Percentiles rank a stretch among this genome's conserved stretches.
phyloP scores from a whole-genome alignment of 2,113 vertebrate genomes.

The Pseudorhombus dupliciocellatus region DNA sequence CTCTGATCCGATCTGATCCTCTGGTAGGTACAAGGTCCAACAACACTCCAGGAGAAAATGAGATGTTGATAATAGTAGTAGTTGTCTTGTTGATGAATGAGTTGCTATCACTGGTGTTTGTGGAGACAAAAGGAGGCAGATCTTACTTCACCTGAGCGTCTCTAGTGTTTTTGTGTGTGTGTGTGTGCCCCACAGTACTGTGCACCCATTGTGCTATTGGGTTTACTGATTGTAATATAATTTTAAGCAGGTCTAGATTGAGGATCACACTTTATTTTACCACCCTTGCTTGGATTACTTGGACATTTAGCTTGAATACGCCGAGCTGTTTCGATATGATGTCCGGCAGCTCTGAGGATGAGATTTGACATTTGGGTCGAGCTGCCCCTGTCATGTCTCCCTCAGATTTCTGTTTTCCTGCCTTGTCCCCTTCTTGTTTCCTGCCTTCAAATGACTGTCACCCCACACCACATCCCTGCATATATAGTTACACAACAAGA shows the following conservation, averaged over 20 bases:
- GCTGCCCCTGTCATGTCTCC: conserved; percentile 31
- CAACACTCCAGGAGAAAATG: background rate
- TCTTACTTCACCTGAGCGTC: conserved; percentile 27
- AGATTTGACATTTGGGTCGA: conserved; percentile 16
- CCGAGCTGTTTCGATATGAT: background rate
- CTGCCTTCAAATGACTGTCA: conserved; percentile 21
- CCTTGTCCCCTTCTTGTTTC: conserved; percentile 21
- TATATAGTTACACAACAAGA: background rate
- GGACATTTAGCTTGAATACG: background rate
- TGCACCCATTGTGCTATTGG: conserved; percentile 22
- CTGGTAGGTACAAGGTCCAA: conserved; percentile 66
- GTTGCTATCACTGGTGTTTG: background rate
- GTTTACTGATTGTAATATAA: too few relatives aligned
- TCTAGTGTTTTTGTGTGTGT: conserved; percentile 37
- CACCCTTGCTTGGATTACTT: too few relatives aligned
- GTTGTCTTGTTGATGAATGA: conserved; percentile 28
- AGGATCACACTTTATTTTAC: too few relatives aligned
- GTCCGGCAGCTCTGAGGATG: conserved; percentile 5
- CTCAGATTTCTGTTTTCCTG: conserved; percentile 30
- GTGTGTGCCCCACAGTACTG: conserved; percentile 18
- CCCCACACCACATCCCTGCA: conserved; percentile 16
- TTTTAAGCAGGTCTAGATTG: too few relatives aligned
- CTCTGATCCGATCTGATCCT: conserved; percentile 22
- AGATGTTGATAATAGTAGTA: background rate
- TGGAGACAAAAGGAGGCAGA: conserved; percentile 35